Conservation (phyloP, 2,797 vertebrate genomes). For the Petrocephalus sullivani region DNA sequence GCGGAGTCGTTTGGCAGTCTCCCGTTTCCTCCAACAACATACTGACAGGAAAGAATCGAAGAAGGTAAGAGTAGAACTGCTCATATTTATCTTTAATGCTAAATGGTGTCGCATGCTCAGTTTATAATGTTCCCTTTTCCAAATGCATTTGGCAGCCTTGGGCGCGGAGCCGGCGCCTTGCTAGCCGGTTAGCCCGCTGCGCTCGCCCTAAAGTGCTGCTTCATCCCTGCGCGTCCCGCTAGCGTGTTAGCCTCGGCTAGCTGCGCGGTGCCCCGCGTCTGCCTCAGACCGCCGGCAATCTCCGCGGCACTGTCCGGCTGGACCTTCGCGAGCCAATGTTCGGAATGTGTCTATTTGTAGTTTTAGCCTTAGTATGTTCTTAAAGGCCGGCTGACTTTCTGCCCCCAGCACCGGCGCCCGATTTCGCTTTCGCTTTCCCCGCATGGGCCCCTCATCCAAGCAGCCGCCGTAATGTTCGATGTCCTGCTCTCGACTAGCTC, state of each 20-base stretch:
- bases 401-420: background rate
- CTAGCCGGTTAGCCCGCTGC: background rate
- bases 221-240: slow-evolving; percentile 5
- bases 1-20: background rate
- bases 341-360: background rate
- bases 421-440: slow-evolving; percentile 7
- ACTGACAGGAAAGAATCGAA: background rate
- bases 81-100: background rate
- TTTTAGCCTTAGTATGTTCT: background rate
- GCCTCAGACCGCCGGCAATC: background rate
- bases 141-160: background rate
- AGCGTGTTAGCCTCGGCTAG: background rate
- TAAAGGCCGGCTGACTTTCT: background rate
- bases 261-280: background rate
- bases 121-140: background rate
- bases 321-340: background rate
- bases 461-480: background rate
- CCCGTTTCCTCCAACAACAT: background rate
- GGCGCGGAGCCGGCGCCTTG: background rate
- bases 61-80: background rate
- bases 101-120: background rate
- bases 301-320: background rate
- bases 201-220: slow-evolving; percentile 22
- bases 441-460: background rate
- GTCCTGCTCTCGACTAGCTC: background rate